Conservation (phyloP, 2,797 vertebrate genomes). For the Pogoniulus pusillus region DNA sequence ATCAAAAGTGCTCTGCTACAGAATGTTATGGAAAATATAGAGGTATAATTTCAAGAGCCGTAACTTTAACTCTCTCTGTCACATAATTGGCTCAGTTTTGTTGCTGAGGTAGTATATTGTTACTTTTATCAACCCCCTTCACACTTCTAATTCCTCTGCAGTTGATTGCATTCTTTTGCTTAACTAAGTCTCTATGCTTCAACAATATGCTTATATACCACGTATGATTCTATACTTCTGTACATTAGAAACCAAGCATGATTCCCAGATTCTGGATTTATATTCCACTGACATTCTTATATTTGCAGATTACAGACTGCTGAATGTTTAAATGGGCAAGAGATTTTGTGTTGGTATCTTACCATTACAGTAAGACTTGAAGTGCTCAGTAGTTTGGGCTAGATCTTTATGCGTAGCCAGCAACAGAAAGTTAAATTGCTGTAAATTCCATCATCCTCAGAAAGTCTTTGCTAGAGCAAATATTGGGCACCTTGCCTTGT, state of each 20-base stretch:
- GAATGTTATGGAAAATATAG: neutral
- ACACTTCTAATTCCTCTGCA: neutral
- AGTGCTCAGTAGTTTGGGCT: neutral
- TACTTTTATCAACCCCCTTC: neutral
- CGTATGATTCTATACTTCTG: neutral
- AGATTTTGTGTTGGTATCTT: neutral
- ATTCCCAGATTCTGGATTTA: neutral
- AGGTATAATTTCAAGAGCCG: neutral
- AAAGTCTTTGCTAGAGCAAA: neutral
- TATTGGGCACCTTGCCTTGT: neutral
- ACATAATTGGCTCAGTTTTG: neutral
- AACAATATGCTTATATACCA: neutral
- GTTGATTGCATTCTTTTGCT: neutral
- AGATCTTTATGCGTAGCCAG: neutral
- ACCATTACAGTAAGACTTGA: neutral
- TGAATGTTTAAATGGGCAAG: neutral
- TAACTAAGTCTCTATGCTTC: neutral
- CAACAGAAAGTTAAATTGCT: neutral
- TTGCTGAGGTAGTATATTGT: neutral
- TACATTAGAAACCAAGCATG: neutral
- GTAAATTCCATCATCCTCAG: neutral
- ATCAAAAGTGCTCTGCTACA: neutral
- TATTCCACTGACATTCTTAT: neutral
- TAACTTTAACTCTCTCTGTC: neutral
- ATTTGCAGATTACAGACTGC: neutral